Percentiles rank a stretch among this genome's conserved stretches.
These are phyloP conservation scores for Elephas maximus DNA, from an alignment of 2,113 vertebrate species.

Conservation along the genomic window DNA sequence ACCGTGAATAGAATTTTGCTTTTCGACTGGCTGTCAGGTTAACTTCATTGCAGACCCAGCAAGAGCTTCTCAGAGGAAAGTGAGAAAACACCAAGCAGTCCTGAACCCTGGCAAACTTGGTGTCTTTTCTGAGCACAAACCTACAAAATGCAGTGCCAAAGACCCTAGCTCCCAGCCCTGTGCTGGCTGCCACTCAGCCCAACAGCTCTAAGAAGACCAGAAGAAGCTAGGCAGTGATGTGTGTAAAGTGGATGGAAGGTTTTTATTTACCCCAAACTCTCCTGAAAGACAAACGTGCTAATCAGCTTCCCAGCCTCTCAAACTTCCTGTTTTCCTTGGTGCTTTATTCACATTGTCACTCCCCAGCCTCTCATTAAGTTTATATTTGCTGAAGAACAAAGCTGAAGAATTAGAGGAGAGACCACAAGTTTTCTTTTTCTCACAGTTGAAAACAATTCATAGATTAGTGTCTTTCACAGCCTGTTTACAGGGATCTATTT, in stretches of 20 bases:
- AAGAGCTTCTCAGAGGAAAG: slow-evolving; percentile 41
- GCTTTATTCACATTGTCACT: not conserved
- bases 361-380: slow-evolving; percentile 43
- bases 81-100: slow-evolving; percentile 7
- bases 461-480: not conserved
- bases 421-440: slow-evolving; percentile 30
- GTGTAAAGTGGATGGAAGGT: not conserved
- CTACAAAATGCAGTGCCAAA: not conserved
- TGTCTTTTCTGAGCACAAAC: slow-evolving; percentile 16
- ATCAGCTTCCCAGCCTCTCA: slow-evolving; percentile 41
- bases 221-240: not conserved
- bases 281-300: slow-evolving; percentile 51
- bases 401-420: not conserved
- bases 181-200: not conserved
- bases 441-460: slow-evolving; percentile 24
- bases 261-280: slow-evolving; percentile 53
- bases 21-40: not conserved
- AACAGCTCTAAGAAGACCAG: not conserved
- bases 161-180: not conserved
- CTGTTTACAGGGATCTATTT: not conserved
- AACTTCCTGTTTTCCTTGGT: slow-evolving; percentile 67
- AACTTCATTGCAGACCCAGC: not conserved
- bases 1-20: not conserved
- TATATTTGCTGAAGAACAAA: slow-evolving; percentile 58
- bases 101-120: not conserved